Percentiles rank a stretch among this genome's conserved stretches.
phyloP scores from a whole-genome alignment of 2,888 invertebrate species.

The Netelia melanura region DNA sequence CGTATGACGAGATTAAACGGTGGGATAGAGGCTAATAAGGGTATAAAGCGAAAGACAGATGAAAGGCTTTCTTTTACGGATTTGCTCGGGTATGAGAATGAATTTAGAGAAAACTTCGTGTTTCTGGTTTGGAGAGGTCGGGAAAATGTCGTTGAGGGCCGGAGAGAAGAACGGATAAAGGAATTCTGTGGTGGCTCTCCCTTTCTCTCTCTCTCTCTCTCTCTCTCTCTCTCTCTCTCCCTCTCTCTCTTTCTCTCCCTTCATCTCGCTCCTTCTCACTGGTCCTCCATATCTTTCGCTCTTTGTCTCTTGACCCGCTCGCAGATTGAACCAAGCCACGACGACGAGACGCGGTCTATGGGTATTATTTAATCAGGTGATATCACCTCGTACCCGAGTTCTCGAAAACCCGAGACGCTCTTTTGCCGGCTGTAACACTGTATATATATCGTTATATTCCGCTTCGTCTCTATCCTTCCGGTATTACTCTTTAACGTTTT shows the following conservation, averaged over 20 bases:
- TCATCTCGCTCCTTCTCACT: not conserved
- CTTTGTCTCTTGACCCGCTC: conserved; percentile 25
- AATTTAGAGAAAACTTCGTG: conserved; percentile 7
- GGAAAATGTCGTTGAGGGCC: not conserved
- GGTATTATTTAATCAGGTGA: conserved; percentile 57
- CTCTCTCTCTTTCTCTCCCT: not conserved
- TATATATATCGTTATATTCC: not conserved
- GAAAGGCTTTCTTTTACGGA: not conserved
- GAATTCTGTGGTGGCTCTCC: not conserved
- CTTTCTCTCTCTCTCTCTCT: not conserved
- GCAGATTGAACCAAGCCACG: conserved; percentile 25
- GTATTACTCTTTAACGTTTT: conserved; percentile 42
- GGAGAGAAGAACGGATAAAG: conserved; percentile 1
- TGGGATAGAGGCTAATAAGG: not conserved
- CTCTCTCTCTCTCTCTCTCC: not conserved
- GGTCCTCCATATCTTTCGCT: not conserved
- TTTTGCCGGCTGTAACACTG: not conserved
- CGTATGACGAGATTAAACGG: not conserved
- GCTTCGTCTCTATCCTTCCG: conserved; percentile 33
- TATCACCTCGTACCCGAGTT: conserved; percentile 37
- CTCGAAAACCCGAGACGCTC: conserved; percentile 25
- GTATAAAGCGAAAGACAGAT: not conserved
- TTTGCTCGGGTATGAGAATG: not conserved
- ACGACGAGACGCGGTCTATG: not conserved
- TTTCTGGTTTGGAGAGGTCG: not conserved